Percentiles rank a stretch among this genome's conserved stretches.
Conservation (phyloP, 2,888 invertebrate genomes). For the Pristionchus fissidentatus region DNA sequence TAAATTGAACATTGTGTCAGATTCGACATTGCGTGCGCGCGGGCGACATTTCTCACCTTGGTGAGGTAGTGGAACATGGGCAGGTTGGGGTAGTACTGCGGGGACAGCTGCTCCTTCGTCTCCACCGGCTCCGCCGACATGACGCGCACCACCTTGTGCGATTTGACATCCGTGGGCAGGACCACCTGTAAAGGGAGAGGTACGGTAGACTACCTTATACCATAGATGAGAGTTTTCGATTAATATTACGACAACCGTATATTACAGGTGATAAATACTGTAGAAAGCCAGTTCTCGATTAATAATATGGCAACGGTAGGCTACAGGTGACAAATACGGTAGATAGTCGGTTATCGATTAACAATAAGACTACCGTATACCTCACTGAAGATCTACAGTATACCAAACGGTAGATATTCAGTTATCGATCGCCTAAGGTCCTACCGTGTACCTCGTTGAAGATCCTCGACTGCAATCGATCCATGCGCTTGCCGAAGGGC, state of each 20-base stretch:
- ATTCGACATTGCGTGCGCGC: background rate
- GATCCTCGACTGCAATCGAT: slow-evolving; percentile 53
- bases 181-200: slow-evolving; percentile 55
- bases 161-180: slow-evolving; percentile 62
- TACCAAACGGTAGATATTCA: background rate
- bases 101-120: slow-evolving; percentile 66
- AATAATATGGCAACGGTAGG: background rate
- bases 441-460: slow-evolving; percentile 47
- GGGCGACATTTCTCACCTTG: slow-evolving; percentile 66
- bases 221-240: background rate
- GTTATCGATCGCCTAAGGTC: background rate
- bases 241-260: background rate
- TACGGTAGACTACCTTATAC: background rate
- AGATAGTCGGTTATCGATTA: too few species aligned
- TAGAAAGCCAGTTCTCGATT: background rate
- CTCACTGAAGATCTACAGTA: background rate
- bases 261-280: background rate
- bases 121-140: slow-evolving; percentile 72
- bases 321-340: too few species aligned
- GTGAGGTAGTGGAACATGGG: slow-evolving; percentile 75
- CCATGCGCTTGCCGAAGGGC: slow-evolving; percentile 72
- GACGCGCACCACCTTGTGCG: slow-evolving; percentile 66
- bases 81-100: slow-evolving; percentile 72
- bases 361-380: too few species aligned
- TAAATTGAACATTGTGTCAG: background rate